Base-by-base conservation (phyloP, 2,888 invertebrate species). In the Muschampia staudingeri region DNA sequence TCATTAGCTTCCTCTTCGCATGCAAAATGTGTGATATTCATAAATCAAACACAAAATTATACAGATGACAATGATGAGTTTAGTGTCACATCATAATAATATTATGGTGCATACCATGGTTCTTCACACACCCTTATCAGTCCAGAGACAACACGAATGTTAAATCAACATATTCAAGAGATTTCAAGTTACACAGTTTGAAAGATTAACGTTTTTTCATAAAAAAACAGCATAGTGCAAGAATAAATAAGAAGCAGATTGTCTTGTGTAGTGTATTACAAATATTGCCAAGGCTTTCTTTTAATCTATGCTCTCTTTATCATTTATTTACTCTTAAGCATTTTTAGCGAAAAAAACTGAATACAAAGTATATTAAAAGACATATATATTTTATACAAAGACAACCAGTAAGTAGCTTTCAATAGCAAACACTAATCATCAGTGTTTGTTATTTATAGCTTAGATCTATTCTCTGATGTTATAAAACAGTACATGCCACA, bases 11-110 rank as follows among this genome's bases (percentile, higher is more conserved):
- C 65, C n/a, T 44, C 25, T 25, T 65, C 65, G 67, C 72, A 79
- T 72, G 79, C 79, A 73, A 73, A 65, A 73, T 78, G 40, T 78
- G 71, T 69, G 37, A 40, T 37, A 69, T n/a, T 65, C n/a, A 19
- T 56, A 56, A 56, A 56, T 56, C 19, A 9, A 56, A 56, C 56
- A 56, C 19, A 56, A 37, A 56, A 56, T 56, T 56, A 56, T 56
- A 56, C 19, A 56, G 56, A 56, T 56, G 56, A 56, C 56, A 56
- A 56, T 19, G 19, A 9, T 56, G 56, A n/a, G 19, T 19, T 56
- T 56, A 19, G 52, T 56, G 19, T 56, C 14, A 56, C 56, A 56
- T 56, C n/a, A 56, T 19, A 56, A 56, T 19, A 56, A 56, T 56
- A 65, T 30, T 34, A 65, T 65, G 30, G 30, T 65, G 65, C 30